Percentiles rank a stretch among this genome's conserved stretches.
Evolutionary conservation across 2,888 invertebrate genomes (phyloP).

Genomic region (Callyntrura guangdongensis): DNA sequence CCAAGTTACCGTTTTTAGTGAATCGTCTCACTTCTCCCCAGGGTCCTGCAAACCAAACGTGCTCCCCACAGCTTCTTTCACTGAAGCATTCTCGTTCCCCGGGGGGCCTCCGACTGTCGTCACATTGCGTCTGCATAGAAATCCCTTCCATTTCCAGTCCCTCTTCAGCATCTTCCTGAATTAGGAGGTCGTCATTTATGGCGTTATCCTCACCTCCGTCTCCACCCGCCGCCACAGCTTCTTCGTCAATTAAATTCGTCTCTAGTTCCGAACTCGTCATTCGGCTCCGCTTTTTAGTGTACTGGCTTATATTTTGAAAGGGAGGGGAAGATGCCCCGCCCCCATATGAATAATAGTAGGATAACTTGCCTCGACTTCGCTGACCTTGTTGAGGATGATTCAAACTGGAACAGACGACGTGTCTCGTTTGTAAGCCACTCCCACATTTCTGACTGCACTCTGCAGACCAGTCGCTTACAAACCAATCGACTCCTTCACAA

Average conservation of each 20-base stretch:
- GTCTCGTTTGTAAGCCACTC: slow-evolving; percentile 91
- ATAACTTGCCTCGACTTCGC: not conserved
- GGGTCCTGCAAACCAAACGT: slow-evolving; percentile 94
- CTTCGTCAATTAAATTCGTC: slow-evolving; percentile 80
- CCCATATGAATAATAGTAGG: not conserved
- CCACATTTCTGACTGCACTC: slow-evolving; percentile 90
- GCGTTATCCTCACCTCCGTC: not conserved
- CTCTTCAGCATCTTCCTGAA: not conserved
- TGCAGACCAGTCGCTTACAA: slow-evolving; percentile 81
- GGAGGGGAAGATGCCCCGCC: too few species aligned
- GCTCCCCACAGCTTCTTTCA: slow-evolving; percentile 90
- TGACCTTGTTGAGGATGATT: not conserved
- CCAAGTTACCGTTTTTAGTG: slow-evolving; percentile 86
- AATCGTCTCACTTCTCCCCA: slow-evolving; percentile 88
- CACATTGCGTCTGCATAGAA: slow-evolving; percentile 86
- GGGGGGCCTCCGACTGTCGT: slow-evolving; percentile 88
- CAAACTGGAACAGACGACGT: slow-evolving; percentile 89
- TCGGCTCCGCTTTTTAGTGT: not conserved
- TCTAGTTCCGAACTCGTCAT: slow-evolving; percentile 59
- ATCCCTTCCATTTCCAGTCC: not conserved
- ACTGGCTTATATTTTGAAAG: slow-evolving; percentile 28
- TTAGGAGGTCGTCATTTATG: not conserved
- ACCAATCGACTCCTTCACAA: slow-evolving; percentile 83
- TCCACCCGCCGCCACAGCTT: not conserved
- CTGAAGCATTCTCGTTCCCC: slow-evolving; percentile 90